A percentile compares a stretch with the other conserved stretches of the same genome.
These are phyloP conservation scores for Hypanus sabinus DNA, from an alignment of 2,113 vertebrate genomes.

Conservation along the genomic window DNA sequence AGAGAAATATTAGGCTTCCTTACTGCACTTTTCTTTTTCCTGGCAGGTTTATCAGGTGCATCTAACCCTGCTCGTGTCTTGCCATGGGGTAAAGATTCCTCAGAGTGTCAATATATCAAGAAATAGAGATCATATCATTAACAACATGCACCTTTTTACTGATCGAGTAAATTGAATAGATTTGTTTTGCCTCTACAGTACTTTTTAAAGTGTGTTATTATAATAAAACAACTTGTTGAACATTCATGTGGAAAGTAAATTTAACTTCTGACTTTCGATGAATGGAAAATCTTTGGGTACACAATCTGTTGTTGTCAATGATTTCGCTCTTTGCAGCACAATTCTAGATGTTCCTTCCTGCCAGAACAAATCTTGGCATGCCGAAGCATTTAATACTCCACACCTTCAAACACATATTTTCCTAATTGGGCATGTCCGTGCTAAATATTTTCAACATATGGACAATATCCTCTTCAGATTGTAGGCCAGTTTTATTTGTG, in stretches of 20 bases:
- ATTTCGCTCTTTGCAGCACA: background rate
- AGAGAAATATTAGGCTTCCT: background rate
- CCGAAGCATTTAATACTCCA: background rate
- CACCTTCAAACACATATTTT: slow-evolving; percentile 5
- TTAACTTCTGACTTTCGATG: background rate
- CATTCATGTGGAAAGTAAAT: background rate
- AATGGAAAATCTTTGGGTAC: slow-evolving; percentile 6
- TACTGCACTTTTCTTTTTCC: background rate
- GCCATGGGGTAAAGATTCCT: background rate
- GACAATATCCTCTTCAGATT: background rate
- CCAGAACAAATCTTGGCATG: background rate
- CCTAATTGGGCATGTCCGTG: background rate
- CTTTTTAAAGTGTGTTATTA: background rate
- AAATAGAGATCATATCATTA: background rate
- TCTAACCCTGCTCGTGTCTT: background rate
- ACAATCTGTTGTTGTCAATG: background rate
- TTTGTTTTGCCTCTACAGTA: background rate
- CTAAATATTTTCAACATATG: slow-evolving; percentile 26
- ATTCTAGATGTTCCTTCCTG: background rate
- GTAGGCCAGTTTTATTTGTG: slow-evolving; percentile 6
- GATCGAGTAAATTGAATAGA: background rate
- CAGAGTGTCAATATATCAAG: background rate
- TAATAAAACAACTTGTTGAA: background rate
- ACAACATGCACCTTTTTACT: background rate
- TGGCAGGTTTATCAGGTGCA: slow-evolving; percentile 18